A percentile compares a stretch with the other conserved stretches of the same genome.
These are phyloP conservation scores for Drosophila baimaii DNA, from an alignment of 1,140 invertebrate genomes.

Conservation along the genomic window DNA sequence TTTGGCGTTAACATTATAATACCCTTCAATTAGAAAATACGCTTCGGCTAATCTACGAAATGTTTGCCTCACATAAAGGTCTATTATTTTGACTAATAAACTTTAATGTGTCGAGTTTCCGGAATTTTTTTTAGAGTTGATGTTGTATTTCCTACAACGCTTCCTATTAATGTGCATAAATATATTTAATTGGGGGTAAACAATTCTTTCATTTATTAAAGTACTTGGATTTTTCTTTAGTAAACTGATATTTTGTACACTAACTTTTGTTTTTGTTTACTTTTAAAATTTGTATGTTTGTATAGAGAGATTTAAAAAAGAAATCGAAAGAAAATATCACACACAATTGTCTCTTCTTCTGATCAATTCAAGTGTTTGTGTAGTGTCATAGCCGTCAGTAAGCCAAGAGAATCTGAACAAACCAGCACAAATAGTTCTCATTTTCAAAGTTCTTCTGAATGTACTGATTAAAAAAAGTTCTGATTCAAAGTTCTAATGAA, in stretches of 20 bases:
- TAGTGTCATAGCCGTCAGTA: too few relatives aligned
- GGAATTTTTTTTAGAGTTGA: not conserved
- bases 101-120: slow-evolving; percentile 2
- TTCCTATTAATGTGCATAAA: not conserved
- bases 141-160: not conserved
- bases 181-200: not conserved
- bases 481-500: not conserved
- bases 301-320: too few relatives aligned
- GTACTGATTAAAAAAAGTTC: not conserved
- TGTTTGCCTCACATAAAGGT: slow-evolving; percentile 8
- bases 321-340: too few relatives aligned
- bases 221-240: too few relatives aligned
- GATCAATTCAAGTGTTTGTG: too few relatives aligned
- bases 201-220: not conserved
- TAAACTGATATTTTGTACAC: too few relatives aligned
- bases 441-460: not conserved
- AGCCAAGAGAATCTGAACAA: not conserved
- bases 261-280: too few relatives aligned
- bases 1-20: slow-evolving; percentile 14
- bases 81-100: slow-evolving; percentile 11
- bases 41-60: slow-evolving; percentile 4
- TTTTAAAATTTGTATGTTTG: too few relatives aligned
- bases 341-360: too few relatives aligned
- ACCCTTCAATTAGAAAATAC: slow-evolving; percentile 35
- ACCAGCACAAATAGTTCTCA: not conserved